A percentile compares a stretch with the other conserved stretches of the same genome.
phyloP scores from a whole-genome alignment of 2,888 invertebrate genomes.

The Teinopalpus imperialis region DNA sequence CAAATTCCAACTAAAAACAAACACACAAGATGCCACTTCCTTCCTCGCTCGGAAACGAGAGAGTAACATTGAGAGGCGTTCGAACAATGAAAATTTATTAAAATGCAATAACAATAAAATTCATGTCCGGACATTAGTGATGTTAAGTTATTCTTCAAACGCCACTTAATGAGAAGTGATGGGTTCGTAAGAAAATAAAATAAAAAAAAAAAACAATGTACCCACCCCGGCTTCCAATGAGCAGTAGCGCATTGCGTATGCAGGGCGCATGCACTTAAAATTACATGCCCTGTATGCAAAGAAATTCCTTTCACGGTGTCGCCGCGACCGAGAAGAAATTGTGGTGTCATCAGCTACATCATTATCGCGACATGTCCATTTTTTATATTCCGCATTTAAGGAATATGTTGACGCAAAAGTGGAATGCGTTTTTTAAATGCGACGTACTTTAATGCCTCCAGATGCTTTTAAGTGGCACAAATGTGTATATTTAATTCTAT shows the following conservation, averaged over 20 bases:
- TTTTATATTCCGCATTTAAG: slow-evolving; percentile 18
- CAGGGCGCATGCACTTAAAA: slow-evolving; percentile 64
- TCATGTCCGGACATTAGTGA: slow-evolving; percentile 79
- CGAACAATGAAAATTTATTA: slow-evolving; percentile 77
- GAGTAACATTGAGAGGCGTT: slow-evolving; percentile 55
- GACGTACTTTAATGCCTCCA: slow-evolving; percentile 2
- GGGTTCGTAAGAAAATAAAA: slow-evolving; percentile 79
- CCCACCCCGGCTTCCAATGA: slow-evolving; percentile 57
- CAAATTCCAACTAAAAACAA: slow-evolving; percentile 39
- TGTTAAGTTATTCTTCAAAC: slow-evolving; percentile 80
- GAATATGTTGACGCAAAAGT: slow-evolving; percentile 4
- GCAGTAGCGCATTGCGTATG: slow-evolving; percentile 62
- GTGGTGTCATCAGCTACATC: slow-evolving; percentile 36
- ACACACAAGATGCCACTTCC: slow-evolving; percentile 58
- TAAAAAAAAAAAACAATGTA: slow-evolving; percentile 69
- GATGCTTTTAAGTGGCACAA: slow-evolving; percentile 1
- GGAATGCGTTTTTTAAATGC: slow-evolving; percentile 10
- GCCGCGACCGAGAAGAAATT: slow-evolving; percentile 48
- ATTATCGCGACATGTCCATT: slow-evolving; percentile 24
- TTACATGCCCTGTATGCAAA: slow-evolving; percentile 75
- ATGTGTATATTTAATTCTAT: neutral
- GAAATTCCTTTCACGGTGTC: slow-evolving; percentile 55
- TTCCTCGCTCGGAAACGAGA: slow-evolving; percentile 69
- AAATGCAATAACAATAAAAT: slow-evolving; percentile 82
- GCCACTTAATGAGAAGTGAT: slow-evolving; percentile 82